Evolutionary conservation across 2,113 vertebrate genomes (phyloP), one percentile per base, ranked within the genome.

Genomic region (Crotalus horridus): DNA sequence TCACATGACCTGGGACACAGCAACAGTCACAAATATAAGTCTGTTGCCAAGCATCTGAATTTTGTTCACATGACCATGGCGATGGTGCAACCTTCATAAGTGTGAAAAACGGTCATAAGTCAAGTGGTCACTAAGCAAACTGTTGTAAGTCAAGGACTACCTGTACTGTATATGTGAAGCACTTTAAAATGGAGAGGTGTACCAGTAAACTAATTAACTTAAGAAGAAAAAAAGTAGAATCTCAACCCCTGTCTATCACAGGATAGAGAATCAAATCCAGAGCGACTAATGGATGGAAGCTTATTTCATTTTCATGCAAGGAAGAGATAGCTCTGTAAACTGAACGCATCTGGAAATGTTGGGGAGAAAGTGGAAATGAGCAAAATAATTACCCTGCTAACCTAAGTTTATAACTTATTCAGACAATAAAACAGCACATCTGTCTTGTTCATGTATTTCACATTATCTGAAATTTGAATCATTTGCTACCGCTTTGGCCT

Each of bases 401-500:
- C 24, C 54, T 91, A 61, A 12, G 11, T 53, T 46, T 93, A 91
- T 59, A 6, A 59, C 2, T 90, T 88, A 23, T 86, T 85, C 1
- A 5, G 90, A 59, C 85, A 53, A 58, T 53, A 74, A 88, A 48
- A 92, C 29, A 56, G 2, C 15, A 87, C 8, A 92, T 29, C 20
- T 93, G 6, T 59, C 24, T 69, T 91, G 5, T 91, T 93, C 90
- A 61, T 33, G 26, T 58, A n/a, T 55, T 74, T 26, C 6, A 9
- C 15, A 0, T 6, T 69, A 92, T 81, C 90, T 74, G 0, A 46
- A 87, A 91, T 54, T 39, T 58, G n/a, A 39, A 5, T 91, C 4
- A 39, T 92, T 8, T 91, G 4, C 24, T 92, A 89, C 94, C 95
- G 69, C 87, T 55, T 59, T 64, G 56, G 64, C 29, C 89, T 95